A percentile compares a stretch with the other conserved stretches of the same genome.
phyloP scores from a whole-genome alignment of 2,797 vertebrate species.

The Sebastes elongatus region DNA sequence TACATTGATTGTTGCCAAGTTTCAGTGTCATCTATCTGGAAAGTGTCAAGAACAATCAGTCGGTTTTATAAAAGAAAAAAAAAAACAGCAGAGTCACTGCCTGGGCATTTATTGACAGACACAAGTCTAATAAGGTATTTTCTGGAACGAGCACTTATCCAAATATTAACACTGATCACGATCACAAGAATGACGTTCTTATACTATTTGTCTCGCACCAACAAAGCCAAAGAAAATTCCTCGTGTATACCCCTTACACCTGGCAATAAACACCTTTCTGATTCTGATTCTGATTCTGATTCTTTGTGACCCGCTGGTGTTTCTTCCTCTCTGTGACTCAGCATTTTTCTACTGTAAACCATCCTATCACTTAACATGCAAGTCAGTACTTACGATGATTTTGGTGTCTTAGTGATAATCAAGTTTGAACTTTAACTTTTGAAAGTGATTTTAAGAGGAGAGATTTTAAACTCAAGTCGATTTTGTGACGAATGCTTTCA shows the following conservation, averaged over 20 bases:
- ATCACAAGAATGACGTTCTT: not conserved
- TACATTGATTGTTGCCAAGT: constrained; percentile 16
- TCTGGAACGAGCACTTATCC: not conserved
- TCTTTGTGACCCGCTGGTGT: not conserved
- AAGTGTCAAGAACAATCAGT: not conserved
- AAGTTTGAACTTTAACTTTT: too few relatives aligned
- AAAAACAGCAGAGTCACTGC: not conserved
- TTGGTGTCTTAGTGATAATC: too few relatives aligned
- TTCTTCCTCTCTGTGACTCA: constrained; percentile 11
- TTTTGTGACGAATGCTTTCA: too few relatives aligned
- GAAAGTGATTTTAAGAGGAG: too few relatives aligned
- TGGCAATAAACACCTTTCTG: too few relatives aligned
- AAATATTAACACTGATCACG: not conserved
- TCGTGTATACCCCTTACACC: too few relatives aligned
- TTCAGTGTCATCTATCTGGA: not conserved
- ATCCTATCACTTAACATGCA: not conserved
- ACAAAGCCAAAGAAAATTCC: too few relatives aligned
- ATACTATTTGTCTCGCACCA: too few relatives aligned
- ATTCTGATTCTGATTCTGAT: too few relatives aligned
- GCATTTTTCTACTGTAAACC: not conserved
- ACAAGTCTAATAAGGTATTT: not conserved
- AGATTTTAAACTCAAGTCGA: too few relatives aligned
- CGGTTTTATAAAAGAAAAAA: not conserved
- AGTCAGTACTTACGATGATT: not conserved
- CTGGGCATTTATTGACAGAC: not conserved